Base-by-base conservation (phyloP, 2,888 invertebrate genomes). In the Nematopogon swammerdamellus region DNA sequence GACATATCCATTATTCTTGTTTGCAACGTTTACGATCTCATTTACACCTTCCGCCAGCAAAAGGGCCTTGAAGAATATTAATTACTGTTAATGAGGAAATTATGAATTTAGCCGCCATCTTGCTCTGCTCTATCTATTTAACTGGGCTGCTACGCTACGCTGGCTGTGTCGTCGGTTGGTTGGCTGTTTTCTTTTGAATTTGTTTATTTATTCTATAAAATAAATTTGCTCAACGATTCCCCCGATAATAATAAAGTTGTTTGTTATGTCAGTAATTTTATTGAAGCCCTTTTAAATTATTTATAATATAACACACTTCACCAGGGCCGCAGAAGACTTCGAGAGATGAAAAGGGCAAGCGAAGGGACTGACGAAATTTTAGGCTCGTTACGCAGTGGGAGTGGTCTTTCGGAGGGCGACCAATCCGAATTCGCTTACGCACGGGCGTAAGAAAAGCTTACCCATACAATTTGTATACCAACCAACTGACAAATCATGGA, bases 1-100 rank as follows among this genome's bases (percentile, higher is more conserved):
- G 80, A 80, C 80, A 80, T 80, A 76, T 72, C 79, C 72, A 79
- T 77, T 79, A 79, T 76, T 75, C 70, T 76, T 70, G 67, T 67
- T 68, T 63, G 61, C 63, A 67, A 62, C 65, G 70, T 66, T 69
- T 67, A 62, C 64, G 62, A 45, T 51, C 56, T 72, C 68, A 72
- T 76, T 75, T 68, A 70, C 79, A 73, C 77, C 65, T 72, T 65
- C 59, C 44, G 4, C 8, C 19, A 18, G 17, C 8, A 11, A 6
- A 48, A 19, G 3, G 4, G 18, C 14, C 4, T 48, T 20, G 42
- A 63, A 59, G n/a, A 54, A 64, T 65, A 58, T 60, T 62, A 70
- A 69, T 70, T 68, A 63, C 59, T 60, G 60, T 62, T 67, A 67
- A 66, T 65, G 60, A 60, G 49, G 36, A 48, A 45, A 46, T 44